phyloP scores from a whole-genome alignment of 2,888 invertebrate species.

The Pseudoips prasinana region DNA sequence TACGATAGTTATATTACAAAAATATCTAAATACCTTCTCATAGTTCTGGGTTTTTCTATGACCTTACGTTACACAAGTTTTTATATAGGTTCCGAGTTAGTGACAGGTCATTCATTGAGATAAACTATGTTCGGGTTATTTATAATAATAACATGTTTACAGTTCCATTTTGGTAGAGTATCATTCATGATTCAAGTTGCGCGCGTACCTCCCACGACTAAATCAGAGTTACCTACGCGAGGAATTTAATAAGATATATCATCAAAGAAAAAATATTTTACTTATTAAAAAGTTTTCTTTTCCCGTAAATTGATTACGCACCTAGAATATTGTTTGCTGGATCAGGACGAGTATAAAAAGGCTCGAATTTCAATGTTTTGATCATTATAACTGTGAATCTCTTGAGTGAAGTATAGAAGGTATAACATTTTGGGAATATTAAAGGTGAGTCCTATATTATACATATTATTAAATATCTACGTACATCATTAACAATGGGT shows the following conservation, averaged over 20 bases:
- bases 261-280: background rate
- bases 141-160: constrained; percentile 57
- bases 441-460: too few species aligned
- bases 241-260: background rate
- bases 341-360: constrained; percentile 36
- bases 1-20: too few species aligned
- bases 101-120: constrained; percentile 32
- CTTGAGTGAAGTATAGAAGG: constrained; percentile 17
- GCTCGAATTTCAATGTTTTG: constrained; percentile 22
- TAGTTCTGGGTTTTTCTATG: constrained; percentile 8
- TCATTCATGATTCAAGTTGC: constrained; percentile 34
- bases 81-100: constrained; percentile 15
- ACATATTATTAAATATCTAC: too few species aligned
- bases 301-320: constrained; percentile 27
- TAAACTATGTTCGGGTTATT: constrained; percentile 49
- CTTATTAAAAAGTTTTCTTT: constrained; percentile 18
- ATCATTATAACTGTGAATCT: constrained; percentile 25
- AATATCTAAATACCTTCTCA: too few species aligned
- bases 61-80: constrained; percentile 17
- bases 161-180: constrained; percentile 33
- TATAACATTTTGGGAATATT: constrained; percentile 2
- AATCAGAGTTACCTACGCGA: constrained; percentile 11
- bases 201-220: constrained; percentile 21
- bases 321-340: constrained; percentile 26
- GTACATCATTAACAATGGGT: too few species aligned